phyloP scores from a whole-genome alignment of 2,113 vertebrate genomes.

The Cinclus cinclus region DNA sequence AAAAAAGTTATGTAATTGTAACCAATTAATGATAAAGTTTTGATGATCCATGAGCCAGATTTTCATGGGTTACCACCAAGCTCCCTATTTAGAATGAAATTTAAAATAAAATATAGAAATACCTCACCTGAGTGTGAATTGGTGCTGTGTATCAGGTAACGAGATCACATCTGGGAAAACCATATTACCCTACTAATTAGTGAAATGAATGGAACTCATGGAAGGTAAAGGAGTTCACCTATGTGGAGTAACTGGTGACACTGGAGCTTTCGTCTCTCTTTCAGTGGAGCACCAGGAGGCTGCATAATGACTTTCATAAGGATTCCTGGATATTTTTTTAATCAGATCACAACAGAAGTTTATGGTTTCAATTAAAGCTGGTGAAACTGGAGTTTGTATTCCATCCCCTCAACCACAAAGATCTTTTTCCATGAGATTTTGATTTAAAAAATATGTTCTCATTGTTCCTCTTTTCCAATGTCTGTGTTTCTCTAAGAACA shows the following conservation, averaged over 20 bases:
- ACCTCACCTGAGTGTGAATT: neutral
- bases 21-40: neutral
- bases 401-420: neutral
- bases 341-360: neutral
- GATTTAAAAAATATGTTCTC: constrained; percentile 38
- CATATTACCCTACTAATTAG: neutral
- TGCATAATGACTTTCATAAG: neutral
- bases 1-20: neutral
- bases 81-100: neutral
- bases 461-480: constrained; percentile 35
- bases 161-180: neutral
- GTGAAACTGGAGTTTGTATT: constrained; percentile 34
- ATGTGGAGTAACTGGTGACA: neutral
- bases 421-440: constrained; percentile 40
- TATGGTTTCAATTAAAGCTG: neutral
- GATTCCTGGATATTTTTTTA: neutral
- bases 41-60: neutral
- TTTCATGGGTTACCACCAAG: neutral
- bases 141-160: neutral
- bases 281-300: neutral
- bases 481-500: neutral
- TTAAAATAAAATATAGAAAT: neutral
- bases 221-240: neutral
- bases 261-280: neutral
- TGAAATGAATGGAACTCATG: neutral